Evolutionary conservation across 2,113 vertebrate species (phyloP).

Genomic region (Petrocephalus microphthalmus): DNA sequence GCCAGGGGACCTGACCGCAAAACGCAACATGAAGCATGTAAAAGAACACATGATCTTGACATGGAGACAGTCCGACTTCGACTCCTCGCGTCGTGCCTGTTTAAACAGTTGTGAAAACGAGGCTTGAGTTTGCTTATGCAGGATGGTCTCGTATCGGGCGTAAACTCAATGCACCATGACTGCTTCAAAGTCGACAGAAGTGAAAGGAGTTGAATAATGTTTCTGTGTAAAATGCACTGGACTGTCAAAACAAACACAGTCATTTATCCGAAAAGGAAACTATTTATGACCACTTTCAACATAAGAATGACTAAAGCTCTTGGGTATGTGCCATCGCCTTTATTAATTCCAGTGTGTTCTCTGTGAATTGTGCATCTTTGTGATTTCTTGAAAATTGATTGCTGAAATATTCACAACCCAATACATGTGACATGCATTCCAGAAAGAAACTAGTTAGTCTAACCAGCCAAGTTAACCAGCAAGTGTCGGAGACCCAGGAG

Average conservation of each 20-base stretch:
- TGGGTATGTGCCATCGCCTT: background rate
- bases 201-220: background rate
- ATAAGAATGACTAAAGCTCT: background rate
- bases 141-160: background rate
- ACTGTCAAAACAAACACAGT: background rate
- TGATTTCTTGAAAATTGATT: background rate
- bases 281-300: background rate
- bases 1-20: background rate
- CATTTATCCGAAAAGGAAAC: background rate
- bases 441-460: background rate
- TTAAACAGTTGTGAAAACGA: constrained; percentile 8
- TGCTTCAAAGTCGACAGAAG: background rate
- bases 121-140: background rate
- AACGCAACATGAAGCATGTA: background rate
- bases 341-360: background rate
- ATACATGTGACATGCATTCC: background rate
- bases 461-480: background rate
- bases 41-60: background rate
- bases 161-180: background rate
- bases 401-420: background rate
- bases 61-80: background rate
- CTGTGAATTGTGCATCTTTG: background rate
- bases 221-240: background rate
- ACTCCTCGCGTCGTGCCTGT: background rate
- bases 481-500: background rate